phyloP scores from a whole-genome alignment of 2,797 vertebrate genomes.

The Schizopygopsis malacanthus region DNA sequence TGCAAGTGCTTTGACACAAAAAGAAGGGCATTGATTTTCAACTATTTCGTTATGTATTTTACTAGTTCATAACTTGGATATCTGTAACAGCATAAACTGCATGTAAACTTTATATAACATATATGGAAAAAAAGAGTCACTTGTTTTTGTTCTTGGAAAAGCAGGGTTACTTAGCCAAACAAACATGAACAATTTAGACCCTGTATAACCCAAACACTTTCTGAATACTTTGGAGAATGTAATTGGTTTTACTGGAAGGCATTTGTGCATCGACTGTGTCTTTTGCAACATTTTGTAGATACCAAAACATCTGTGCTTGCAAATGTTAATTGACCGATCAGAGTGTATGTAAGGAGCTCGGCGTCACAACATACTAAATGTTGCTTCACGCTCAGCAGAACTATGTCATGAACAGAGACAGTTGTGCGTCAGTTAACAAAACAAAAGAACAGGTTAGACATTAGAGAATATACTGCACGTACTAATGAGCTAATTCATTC shows the following conservation, averaged over 20 bases:
- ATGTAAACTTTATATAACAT: constrained; percentile 59
- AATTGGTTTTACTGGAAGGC: constrained; percentile 46
- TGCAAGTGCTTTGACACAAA: constrained; percentile 34
- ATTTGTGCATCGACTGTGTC: constrained; percentile 17
- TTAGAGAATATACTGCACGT: constrained; percentile 3
- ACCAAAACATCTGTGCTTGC: constrained; percentile 71
- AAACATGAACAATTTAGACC: constrained; percentile 41
- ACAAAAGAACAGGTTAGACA: background rate
- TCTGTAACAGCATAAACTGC: constrained; percentile 57
- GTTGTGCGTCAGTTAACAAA: background rate
- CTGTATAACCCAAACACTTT: constrained; percentile 35
- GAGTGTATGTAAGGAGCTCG: constrained; percentile 40
- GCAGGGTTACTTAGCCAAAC: constrained; percentile 45
- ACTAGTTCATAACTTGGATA: constrained; percentile 43
- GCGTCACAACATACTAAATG: constrained; percentile 50
- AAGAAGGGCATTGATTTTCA: constrained; percentile 51
- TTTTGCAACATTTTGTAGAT: constrained; percentile 49
- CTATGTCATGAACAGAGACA: background rate
- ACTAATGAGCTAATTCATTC: background rate
- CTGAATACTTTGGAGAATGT: constrained; percentile 40
- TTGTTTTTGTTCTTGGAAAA: constrained; percentile 54
- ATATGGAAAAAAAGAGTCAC: constrained; percentile 35
- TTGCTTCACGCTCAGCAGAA: constrained; percentile 29
- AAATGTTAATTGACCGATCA: constrained; percentile 63
- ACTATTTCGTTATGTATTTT: constrained; percentile 37